Percentiles rank a stretch among this genome's conserved stretches.
Conservation (phyloP, 2,888 invertebrate genomes). For the Drosophila barbarae region DNA sequence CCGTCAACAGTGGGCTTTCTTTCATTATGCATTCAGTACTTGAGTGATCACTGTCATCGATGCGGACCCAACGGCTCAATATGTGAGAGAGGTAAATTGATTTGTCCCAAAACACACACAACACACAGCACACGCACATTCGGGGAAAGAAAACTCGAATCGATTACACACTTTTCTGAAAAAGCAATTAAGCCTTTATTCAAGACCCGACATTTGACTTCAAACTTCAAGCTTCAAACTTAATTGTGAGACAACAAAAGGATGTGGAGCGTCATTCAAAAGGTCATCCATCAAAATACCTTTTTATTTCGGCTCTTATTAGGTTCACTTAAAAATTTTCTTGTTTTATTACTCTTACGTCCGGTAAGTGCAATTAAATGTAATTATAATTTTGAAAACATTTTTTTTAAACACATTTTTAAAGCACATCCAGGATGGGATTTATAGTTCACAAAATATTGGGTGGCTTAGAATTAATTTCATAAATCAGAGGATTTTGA, state of each 20-base stretch:
- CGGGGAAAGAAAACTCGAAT: slow-evolving; percentile 15
- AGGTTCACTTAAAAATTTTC: slow-evolving; percentile 4
- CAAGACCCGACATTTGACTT: slow-evolving; percentile 8
- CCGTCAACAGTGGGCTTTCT: slow-evolving; percentile 25
- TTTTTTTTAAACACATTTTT: background rate
- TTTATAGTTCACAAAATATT: background rate
- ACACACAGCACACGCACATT: slow-evolving; percentile 2
- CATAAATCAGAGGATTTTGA: background rate
- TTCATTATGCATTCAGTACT: slow-evolving; percentile 36
- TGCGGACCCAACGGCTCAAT: slow-evolving; percentile 15
- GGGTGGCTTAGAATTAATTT: background rate
- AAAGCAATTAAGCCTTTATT: slow-evolving; percentile 34
- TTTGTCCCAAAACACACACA: slow-evolving; percentile 25
- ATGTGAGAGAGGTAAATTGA: slow-evolving; percentile 31
- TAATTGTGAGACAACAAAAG: slow-evolving; percentile 24
- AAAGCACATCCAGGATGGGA: slow-evolving; percentile 7
- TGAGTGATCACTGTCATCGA: slow-evolving; percentile 35
- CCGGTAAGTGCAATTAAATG: slow-evolving; percentile 6
- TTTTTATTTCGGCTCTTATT: slow-evolving; percentile 7
- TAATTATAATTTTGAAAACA: background rate
- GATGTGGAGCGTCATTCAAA: slow-evolving; percentile 22
- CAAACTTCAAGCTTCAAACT: slow-evolving; percentile 6
- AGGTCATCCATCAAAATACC: slow-evolving; percentile 25
- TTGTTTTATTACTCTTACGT: background rate
- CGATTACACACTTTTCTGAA: slow-evolving; percentile 29